Base-by-base conservation (phyloP, 2,888 invertebrate species). In the Drosophila antonietae region DNA sequence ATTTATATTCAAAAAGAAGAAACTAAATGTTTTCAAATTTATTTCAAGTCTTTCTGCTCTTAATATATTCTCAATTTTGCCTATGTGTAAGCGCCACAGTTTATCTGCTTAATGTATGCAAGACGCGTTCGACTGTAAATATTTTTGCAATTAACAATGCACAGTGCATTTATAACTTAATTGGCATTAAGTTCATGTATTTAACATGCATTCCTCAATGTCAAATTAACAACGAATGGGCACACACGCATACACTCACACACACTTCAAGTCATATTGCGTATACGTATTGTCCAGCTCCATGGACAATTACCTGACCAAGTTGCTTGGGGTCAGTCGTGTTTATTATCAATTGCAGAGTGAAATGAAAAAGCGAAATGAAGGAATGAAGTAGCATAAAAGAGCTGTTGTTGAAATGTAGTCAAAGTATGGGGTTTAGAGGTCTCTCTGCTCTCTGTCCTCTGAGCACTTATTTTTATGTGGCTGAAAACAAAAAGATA, bases 311-410 rank as follows among this genome's bases (percentile, higher is more conserved):
- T 69, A 70, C 64, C 77, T 68, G 68, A 67, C 60, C 62, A 68
- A 75, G 68, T 83, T 80, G 80, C 65, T 69, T 69, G 62, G 55
- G 83, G 86, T 73, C 83, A 58, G 15, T 31, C 43, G 59, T 80
- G 83, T 75, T 88, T 80, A 88, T 86, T 88, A 86, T 86, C 86
- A 83, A 75, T 77, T 75, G 61, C 43, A 47, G 23, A 37, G 47
- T 9, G 37, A 37, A 12, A 37, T 14, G 35, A 28, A 23, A 14
- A 2, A 9, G n/a, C n/a, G 20, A 20, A 20, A n/a, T 0, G n/a
- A 7, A 39, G 18, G 9, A 23, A 28, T 3, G 5, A 55, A 15
- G 8, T 18, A 12, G 28, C 51, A 51, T 57, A 33, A 67, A 33
- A 18, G 41, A 61, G 56, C 31, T 63, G 41, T 28, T 51, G 33